phyloP scores from a whole-genome alignment of 2,797 vertebrate species.

The Geotria australis region DNA sequence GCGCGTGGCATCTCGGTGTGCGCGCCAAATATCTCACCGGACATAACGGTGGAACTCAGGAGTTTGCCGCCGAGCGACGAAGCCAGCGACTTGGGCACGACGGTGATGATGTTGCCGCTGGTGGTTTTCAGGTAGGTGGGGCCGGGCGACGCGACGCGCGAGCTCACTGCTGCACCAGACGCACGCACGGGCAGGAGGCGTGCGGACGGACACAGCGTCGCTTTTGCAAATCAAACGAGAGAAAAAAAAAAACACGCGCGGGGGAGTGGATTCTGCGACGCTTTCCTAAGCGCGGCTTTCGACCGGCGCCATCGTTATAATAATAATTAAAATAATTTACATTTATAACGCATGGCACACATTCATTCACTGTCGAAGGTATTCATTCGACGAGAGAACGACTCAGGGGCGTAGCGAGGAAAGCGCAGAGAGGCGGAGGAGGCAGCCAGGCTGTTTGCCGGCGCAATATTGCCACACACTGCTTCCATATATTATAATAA shows the following conservation, averaged over 20 bases:
- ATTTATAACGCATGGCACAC: too few species aligned
- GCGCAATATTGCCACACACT: too few species aligned
- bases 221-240: background rate
- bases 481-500: too few species aligned
- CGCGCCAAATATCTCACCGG: constrained; percentile 25
- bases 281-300: too few species aligned
- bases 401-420: too few species aligned
- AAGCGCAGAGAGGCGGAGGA: too few species aligned
- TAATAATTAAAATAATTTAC: too few species aligned
- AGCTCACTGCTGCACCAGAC: background rate
- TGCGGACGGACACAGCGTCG: background rate
- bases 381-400: too few species aligned
- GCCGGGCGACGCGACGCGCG: constrained; percentile 20
- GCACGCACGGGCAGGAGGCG: background rate
- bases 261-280: too few species aligned
- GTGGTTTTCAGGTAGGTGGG: constrained; percentile 90
- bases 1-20: background rate
- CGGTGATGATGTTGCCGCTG: constrained; percentile 91
- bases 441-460: too few species aligned
- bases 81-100: constrained; percentile 82
- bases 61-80: constrained; percentile 66
- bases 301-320: too few species aligned
- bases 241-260: background rate
- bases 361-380: too few species aligned
- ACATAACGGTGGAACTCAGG: constrained; percentile 85